Percentiles rank a stretch among this genome's conserved stretches.
Evolutionary conservation across 2,113 vertebrate genomes (phyloP).

Genomic region (Pavo muticus): DNA sequence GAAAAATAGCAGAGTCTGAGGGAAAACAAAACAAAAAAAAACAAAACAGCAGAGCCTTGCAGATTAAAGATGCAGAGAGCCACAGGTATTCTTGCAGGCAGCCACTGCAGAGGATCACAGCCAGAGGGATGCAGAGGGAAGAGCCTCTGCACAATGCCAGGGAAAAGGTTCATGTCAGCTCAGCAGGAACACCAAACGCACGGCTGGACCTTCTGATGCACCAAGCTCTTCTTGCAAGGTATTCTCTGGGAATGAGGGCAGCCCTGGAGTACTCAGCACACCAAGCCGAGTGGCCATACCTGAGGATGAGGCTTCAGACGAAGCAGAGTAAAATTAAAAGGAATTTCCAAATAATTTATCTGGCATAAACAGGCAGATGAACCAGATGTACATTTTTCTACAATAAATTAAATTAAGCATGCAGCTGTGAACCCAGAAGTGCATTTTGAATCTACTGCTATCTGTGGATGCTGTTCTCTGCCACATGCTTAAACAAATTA

Average conservation of each 20-base stretch:
- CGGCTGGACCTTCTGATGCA: neutral
- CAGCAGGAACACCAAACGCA: neutral
- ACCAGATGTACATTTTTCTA: neutral
- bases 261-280: neutral
- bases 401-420: neutral
- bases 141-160: neutral
- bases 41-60: neutral
- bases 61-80: neutral
- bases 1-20: neutral
- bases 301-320: neutral
- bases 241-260: neutral
- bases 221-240: neutral
- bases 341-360: neutral
- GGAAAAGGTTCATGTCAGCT: neutral
- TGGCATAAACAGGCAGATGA: neutral
- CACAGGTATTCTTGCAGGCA: neutral
- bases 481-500: neutral
- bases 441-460: neutral
- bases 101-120: neutral
- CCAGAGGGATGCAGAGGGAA: neutral
- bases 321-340: neutral
- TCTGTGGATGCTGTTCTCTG: neutral
- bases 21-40: neutral
- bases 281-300: neutral
- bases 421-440: neutral